Evolutionary conservation across 2,888 invertebrate genomes (phyloP).

Genomic region (Watsonalla cultraria): DNA sequence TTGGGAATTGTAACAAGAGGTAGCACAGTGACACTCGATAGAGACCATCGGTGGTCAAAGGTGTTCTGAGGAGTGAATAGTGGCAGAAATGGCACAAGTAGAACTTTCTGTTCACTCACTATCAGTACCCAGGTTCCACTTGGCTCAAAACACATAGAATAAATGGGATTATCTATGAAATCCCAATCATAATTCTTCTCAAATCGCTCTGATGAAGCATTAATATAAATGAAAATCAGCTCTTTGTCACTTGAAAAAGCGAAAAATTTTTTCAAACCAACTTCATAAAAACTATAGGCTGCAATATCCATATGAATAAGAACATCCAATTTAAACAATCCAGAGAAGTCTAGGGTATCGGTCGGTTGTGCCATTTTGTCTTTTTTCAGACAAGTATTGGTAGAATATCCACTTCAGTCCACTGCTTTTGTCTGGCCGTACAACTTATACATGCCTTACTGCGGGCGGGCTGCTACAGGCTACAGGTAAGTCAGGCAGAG

Average conservation of each 20-base stretch:
- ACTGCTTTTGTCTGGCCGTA: no score
- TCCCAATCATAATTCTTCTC: conserved; percentile 70
- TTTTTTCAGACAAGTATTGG: not conserved
- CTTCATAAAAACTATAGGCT: conserved; percentile 67
- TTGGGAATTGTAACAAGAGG: conserved; percentile 56
- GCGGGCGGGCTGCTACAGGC: no score
- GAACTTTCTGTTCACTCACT: conserved; percentile 73
- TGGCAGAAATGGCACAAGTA: conserved; percentile 72
- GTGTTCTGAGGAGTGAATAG: conserved; percentile 61
- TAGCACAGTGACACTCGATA: conserved; percentile 67
- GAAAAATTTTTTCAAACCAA: conserved; percentile 67
- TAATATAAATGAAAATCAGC: conserved; percentile 60
- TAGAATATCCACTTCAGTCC: no score
- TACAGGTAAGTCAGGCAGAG: no score
- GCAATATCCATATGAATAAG: conserved; percentile 59
- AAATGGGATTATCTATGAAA: conserved; percentile 73
- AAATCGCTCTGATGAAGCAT: conserved; percentile 54
- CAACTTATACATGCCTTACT: no score
- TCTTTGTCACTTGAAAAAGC: conserved; percentile 66
- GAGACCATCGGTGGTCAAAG: conserved; percentile 71
- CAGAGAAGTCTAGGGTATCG: conserved; percentile 66
- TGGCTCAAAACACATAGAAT: conserved; percentile 90
- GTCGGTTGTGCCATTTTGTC: conserved; percentile 48
- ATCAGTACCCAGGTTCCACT: conserved; percentile 87
- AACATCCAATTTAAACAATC: conserved; percentile 69